Evolutionary conservation across 2,888 invertebrate genomes (phyloP).

Genomic region (Diadegma fenestrale): DNA sequence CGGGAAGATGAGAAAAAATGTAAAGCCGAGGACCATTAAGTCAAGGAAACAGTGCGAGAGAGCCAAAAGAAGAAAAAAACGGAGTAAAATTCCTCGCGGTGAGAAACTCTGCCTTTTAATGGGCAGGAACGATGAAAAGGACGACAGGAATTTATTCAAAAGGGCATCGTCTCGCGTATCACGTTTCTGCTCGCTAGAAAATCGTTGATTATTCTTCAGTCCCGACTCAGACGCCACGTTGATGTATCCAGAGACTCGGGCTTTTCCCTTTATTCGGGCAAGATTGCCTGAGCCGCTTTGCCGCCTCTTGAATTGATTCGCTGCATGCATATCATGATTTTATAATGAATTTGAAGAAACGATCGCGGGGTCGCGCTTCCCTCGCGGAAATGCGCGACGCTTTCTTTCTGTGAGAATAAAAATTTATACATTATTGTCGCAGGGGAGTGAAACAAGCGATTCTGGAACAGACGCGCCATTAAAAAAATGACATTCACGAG

Average conservation of each 20-base stretch:
- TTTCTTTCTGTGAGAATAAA: constrained; percentile 31
- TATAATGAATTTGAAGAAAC: constrained; percentile 80
- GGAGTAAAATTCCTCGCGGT: constrained; percentile 3
- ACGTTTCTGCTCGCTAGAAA: constrained; percentile 52
- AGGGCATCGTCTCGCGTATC: constrained; percentile 65
- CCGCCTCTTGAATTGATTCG: constrained; percentile 82
- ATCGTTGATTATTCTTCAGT: constrained; percentile 63
- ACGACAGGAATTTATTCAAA: constrained; percentile 63
- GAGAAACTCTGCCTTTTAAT: constrained; percentile 63
- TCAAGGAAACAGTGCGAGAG: constrained; percentile 3
- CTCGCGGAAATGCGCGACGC: background rate
- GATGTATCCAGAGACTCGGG: constrained; percentile 42
- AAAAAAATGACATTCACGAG: constrained; percentile 64
- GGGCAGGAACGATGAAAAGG: constrained; percentile 24
- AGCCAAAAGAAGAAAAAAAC: constrained; percentile 4
- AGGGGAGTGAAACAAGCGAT: constrained; percentile 66
- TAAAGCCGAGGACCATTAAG: background rate
- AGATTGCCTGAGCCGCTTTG: constrained; percentile 81
- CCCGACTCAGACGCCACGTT: constrained; percentile 33
- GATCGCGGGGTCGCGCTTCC: constrained; percentile 3
- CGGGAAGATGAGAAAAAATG: background rate
- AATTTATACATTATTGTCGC: constrained; percentile 14
- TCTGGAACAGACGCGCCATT: constrained; percentile 67
- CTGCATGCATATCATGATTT: constrained; percentile 79
- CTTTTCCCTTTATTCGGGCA: constrained; percentile 65